A percentile compares a stretch with the other conserved stretches of the same genome.
Conservation (phyloP, 2,888 invertebrate genomes). For the Ophion slaviceki region DNA sequence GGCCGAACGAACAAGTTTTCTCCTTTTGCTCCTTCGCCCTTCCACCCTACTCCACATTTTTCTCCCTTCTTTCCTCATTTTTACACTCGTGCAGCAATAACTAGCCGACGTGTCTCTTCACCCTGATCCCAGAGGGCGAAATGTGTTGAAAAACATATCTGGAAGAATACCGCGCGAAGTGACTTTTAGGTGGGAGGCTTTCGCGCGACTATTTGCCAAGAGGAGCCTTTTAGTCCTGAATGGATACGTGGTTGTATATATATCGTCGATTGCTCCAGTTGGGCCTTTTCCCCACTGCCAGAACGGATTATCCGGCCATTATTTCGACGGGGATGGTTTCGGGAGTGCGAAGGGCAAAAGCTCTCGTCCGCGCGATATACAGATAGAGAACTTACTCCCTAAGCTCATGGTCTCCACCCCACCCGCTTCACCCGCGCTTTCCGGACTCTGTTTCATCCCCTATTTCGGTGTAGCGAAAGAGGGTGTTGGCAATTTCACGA, state of each 20-base stretch:
- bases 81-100: slow-evolving; percentile 23
- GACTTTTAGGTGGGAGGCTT: slow-evolving; percentile 47
- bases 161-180: slow-evolving; percentile 27
- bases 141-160: slow-evolving; percentile 42
- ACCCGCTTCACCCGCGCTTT: neutral
- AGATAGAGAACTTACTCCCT: slow-evolving; percentile 17
- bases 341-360: slow-evolving; percentile 49
- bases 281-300: slow-evolving; percentile 55
- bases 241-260: slow-evolving; percentile 59
- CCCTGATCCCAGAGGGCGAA: slow-evolving; percentile 28
- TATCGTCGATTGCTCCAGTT: slow-evolving; percentile 15
- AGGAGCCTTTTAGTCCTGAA: slow-evolving; percentile 73
- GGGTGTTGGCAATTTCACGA: slow-evolving; percentile 57
- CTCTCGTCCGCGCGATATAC: slow-evolving; percentile 40
- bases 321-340: slow-evolving; percentile 68
- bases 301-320: slow-evolving; percentile 77
- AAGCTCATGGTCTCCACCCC: slow-evolving; percentile 6
- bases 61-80: slow-evolving; percentile 5
- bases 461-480: slow-evolving; percentile 45
- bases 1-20: slow-evolving; percentile 27
- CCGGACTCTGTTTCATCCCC: slow-evolving; percentile 34
- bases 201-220: slow-evolving; percentile 24
- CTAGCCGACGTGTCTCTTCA: slow-evolving; percentile 31
- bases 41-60: neutral
- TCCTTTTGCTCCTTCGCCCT: slow-evolving; percentile 26